Base-by-base conservation (phyloP, 2,888 invertebrate genomes). In the Acanthosoma haemorrhoidale region DNA sequence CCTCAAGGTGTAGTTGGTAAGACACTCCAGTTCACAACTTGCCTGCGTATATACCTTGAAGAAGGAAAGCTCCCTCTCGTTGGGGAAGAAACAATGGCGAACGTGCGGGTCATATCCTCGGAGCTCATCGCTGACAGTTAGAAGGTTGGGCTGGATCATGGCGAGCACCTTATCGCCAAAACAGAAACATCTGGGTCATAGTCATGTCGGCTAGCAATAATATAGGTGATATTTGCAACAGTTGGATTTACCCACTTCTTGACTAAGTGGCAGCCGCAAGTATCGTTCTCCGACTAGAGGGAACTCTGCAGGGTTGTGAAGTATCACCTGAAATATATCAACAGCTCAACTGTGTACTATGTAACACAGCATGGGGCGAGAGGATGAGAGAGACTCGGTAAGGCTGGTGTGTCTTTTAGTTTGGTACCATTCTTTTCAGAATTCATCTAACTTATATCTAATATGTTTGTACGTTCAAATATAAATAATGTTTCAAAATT, bases 111-210 rank as follows among this genome's bases (percentile, higher is more conserved):
- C 83, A 74, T 89, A 89, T 68, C 84, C 83, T 75, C 81, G 82
- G 4, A 90, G 79, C 21, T 87, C 87, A 68, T 84, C 84, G 0
- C 88, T 87, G 3, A 89, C 89, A 3, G 88, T 88, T 82, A 89
- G 89, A 84, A 90, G 88, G 78, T 88, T 88, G 0, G 90, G 89
- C 77, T 87, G 86, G 13, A 90, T 85, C 0, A 87, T 86, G 1
- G 88, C 87, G 1, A 89, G 83, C 0, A 89, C 84, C 79, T 89
- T 13, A 9, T n/a, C n/a, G 2, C 11, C 9, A 9, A 13, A 51
- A 16, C 16, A 16, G 57, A 29, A 9, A 9, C 21, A 15, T 11
- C 6, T 9, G n/a, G n/a, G n/a, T n/a, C n/a, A n/a, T n/a, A n/a
- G n/a, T n/a, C n/a, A n/a, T n/a, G n/a, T n/a, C n/a, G n/a, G n/a